Evolutionary conservation across 1,140 invertebrate genomes (phyloP), one percentile per base, ranked within the genome.

Genomic region (Drosophila virilis): DNA sequence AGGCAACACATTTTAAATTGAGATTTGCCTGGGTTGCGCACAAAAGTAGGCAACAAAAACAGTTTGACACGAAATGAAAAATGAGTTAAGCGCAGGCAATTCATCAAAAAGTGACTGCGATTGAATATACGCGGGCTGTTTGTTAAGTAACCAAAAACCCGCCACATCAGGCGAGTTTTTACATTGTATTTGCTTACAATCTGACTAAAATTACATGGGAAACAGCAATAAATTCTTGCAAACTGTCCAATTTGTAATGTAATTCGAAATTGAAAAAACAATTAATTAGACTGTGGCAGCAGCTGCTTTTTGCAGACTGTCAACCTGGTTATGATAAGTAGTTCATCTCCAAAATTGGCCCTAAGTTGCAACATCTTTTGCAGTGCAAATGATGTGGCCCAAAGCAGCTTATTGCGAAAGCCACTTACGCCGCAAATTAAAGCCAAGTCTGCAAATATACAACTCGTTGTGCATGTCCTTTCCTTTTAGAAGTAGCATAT

Each of bases 341-440:
- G 54, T 17, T 72, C 61, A 58, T 33, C 54, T 58, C 12, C 15
- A 15, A 52, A 43, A 35, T 67, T 57, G 32, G 7, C 13, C 38
- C 37, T 13, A 37, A 17, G 45, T 52, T 68, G 52, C 60, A 65
- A 13, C 60, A 57, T 33, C 42, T 67, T 54, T 59, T 37, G 50
- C 52, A 52, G 46, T 58, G 52, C 10, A 45, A 43, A 68, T 73
- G 70, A 55, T 71, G 68, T 67, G 40, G 33, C 10, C 35, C 46
- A 40, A 60, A 59, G 64, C 54, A 50, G 64, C 64, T 67, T 60
- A 54, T 37, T 33, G 51, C 64, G 22, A 28, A 60, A 52, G 64
- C 64, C 64, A 55, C 70, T 73, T 68, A 68, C 6, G 48, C 70
- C 64, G 59, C 80, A 83, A 83, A 83, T 83, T 82, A 73, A 84